These are phyloP conservation scores for Akabosia matsudoensis DNA, from an alignment of 1,140 invertebrate species.

Conservation along the genomic window DNA sequence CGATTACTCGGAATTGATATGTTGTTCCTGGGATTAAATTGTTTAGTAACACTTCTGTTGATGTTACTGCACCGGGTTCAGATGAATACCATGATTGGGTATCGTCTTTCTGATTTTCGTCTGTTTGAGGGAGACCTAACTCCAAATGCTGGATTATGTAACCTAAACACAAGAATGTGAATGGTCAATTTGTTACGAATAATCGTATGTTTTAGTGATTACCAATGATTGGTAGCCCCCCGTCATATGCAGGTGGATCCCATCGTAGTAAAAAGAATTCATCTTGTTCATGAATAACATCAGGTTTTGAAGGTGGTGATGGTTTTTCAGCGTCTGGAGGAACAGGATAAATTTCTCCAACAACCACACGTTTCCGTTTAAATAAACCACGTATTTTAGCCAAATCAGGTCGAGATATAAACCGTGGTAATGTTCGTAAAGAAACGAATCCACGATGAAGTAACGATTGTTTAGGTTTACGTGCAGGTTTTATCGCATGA, in stretches of 20 bases:
- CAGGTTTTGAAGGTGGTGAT: conserved; percentile 65
- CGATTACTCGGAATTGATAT: conserved; percentile 83
- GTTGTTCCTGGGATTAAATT: conserved; percentile 79
- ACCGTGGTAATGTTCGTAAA: background rate
- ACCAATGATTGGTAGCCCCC: conserved; percentile 58
- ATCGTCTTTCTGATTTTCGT: background rate
- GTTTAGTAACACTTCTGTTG: conserved; percentile 68
- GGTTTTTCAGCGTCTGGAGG: conserved; percentile 63
- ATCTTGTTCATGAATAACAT: conserved; percentile 52
- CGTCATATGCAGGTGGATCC: conserved; percentile 56
- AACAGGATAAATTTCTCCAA: background rate
- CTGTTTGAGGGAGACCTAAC: background rate
- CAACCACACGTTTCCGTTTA: background rate
- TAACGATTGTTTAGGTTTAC: background rate
- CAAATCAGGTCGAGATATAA: background rate
- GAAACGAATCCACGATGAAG: background rate
- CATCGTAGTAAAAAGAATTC: conserved; percentile 55
- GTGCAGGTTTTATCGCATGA: background rate
- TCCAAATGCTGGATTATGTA: conserved; percentile 27
- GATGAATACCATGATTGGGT: background rate
- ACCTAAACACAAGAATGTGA: background rate
- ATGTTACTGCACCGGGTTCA: background rate
- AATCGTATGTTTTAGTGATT: background rate
- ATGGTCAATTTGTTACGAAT: background rate
- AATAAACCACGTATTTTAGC: background rate